Evolutionary conservation across 1,140 invertebrate species (phyloP).

Genomic region (Calephelis virginiensis): DNA sequence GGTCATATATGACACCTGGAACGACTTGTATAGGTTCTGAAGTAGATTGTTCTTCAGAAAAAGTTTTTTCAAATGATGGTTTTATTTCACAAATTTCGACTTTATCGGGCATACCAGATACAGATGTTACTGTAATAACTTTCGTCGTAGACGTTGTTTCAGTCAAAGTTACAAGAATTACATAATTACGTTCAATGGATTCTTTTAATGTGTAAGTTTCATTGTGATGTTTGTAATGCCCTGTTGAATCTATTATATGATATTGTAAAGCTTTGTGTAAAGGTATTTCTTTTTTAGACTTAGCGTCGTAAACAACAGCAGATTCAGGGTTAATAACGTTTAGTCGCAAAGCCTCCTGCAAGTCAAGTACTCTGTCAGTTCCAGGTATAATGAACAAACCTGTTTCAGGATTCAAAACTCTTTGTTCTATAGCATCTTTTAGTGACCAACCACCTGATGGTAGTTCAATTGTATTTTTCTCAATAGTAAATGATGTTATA

Average conservation of each 20-base stretch:
- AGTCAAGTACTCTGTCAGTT: conserved; percentile 89
- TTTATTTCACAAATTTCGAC: conserved; percentile 81
- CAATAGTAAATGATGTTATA: conserved; percentile 67
- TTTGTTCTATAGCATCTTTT: conserved; percentile 86
- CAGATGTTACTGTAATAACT: conserved; percentile 81
- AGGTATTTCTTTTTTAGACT: conserved; percentile 83
- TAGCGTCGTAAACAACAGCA: conserved; percentile 87
- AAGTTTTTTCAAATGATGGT: conserved; percentile 31
- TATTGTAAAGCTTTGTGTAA: conserved; percentile 88
- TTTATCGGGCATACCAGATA: conserved; percentile 82
- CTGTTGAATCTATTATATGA: conserved; percentile 87
- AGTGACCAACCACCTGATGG: conserved; percentile 90
- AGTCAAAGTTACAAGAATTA: conserved; percentile 79
- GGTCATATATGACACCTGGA: conserved; percentile 86
- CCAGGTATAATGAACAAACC: conserved; percentile 93
- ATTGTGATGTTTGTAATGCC: conserved; percentile 82
- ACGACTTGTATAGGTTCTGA: conserved; percentile 84
- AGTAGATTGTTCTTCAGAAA: conserved; percentile 75
- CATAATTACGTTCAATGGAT: conserved; percentile 85
- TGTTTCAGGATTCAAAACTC: conserved; percentile 88
- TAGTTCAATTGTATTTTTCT: conserved; percentile 83
- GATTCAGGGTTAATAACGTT: conserved; percentile 91
- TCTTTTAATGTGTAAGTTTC: conserved; percentile 86
- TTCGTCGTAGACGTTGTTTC: conserved; percentile 70
- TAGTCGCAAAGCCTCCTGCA: conserved; percentile 92